Evolutionary conservation across 92 coral and sea anemone species (phyloP).

Genomic region (Galaxea fascicularis): DNA sequence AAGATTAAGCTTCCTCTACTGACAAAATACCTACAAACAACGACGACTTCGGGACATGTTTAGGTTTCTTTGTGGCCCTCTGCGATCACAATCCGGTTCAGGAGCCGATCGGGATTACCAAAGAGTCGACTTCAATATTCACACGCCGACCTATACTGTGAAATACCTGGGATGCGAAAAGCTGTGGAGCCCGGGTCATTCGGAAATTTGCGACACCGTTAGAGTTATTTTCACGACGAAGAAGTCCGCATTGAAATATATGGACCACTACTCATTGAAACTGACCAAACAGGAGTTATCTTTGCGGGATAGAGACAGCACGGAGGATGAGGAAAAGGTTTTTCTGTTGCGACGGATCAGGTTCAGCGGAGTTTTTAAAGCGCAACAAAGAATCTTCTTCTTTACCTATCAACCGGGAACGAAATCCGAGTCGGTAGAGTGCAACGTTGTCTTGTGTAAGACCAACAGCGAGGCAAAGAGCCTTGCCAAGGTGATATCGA

Average conservation of each 20-base stretch:
- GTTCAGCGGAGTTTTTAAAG: slow-evolving; percentile 89
- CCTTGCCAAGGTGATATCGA: slow-evolving; percentile 89
- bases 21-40: slow-evolving; percentile 19
- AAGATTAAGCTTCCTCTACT: slow-evolving; percentile 24
- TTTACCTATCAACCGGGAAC: slow-evolving; percentile 93
- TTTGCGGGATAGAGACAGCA: slow-evolving; percentile 82
- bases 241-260: slow-evolving; percentile 65
- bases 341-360: slow-evolving; percentile 82
- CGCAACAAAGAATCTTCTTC: slow-evolving; percentile 89
- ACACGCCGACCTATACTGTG: slow-evolving; percentile 85
- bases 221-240: slow-evolving; percentile 63
- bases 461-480: slow-evolving; percentile 90
- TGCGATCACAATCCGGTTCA: slow-evolving; percentile 55
- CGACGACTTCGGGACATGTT: slow-evolving; percentile 70
- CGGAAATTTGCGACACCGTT: slow-evolving; percentile 93
- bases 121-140: slow-evolving; percentile 79
- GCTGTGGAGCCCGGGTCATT: slow-evolving; percentile 83
- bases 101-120: slow-evolving; percentile 84
- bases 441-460: slow-evolving; percentile 85
- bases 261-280: slow-evolving; percentile 79
- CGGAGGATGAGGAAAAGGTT: slow-evolving; percentile 82
- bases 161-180: slow-evolving; percentile 90
- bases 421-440: slow-evolving; percentile 89
- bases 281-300: slow-evolving; percentile 86
- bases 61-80: slow-evolving; percentile 80